Base-by-base conservation (phyloP, 2,888 invertebrate genomes). In the Xestia xanthographa region DNA sequence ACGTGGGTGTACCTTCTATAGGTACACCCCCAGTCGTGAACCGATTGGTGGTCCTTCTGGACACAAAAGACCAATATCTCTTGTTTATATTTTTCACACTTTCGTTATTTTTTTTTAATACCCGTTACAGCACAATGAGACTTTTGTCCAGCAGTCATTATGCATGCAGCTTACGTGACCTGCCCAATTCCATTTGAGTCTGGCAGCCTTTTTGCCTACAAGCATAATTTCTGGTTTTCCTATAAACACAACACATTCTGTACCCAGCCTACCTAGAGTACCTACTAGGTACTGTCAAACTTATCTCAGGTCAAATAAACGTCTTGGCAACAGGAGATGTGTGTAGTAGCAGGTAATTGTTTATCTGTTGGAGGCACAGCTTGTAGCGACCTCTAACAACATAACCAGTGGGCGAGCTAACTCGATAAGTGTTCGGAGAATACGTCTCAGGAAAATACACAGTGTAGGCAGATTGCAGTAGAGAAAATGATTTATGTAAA, bases 341-440 rank as follows among this genome's bases (percentile, higher is more conserved):
- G 50, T 79, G 56, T 66, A 29, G n/a, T 11, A 5, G 11, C 5
- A 56, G 58, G 71, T 82, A 86, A 87, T 84, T 87, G 79, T 86
- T 86, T 80, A 84, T 63, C 56, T 74, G 73, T 22, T 17, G n/a
- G 34, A 66, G 65, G 60, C 72, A 74, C 26, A 80, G 76, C 77
- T 78, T 71, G 71, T 70, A 69, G 72, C 73, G 72, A 83, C 66
- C 77, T 72, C 66, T 72, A 85, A 76, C 66, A 74, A 87, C 53
- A 66, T 80, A 79, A 75, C 65, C 67, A 71, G 67, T 48, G 70
- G 75, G 69, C 67, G 74, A 58, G 45, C 72, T 82, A 87, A 87
- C 86, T 87, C 68, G 60, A 87, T 87, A 81, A 84, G 50, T 72
- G 38, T 56, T 69, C 34, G 22, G 60, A 66, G 70, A 75, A 85